Evolutionary conservation across 2,113 vertebrate genomes (phyloP).

Genomic region (Brachionichthys hirsutus): DNA sequence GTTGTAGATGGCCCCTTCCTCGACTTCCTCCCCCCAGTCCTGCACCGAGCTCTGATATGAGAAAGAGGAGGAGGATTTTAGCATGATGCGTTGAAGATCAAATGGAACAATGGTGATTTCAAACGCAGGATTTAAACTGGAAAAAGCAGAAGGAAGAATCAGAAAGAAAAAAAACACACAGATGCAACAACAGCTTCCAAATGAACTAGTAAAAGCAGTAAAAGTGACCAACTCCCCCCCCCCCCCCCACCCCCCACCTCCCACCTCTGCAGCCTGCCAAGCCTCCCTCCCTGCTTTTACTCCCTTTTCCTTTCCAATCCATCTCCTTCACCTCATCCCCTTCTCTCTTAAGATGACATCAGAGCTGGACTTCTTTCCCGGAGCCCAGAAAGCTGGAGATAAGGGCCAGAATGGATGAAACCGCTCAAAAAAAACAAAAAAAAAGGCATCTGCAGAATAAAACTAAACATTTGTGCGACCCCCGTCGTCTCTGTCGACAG

Average conservation of each 20-base stretch:
- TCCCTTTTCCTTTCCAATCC: constrained; percentile 60
- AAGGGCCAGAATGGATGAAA: constrained; percentile 36
- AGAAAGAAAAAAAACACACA: constrained; percentile 1
- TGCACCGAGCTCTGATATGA: constrained; percentile 88
- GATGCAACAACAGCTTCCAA: constrained; percentile 11
- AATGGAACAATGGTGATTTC: neutral
- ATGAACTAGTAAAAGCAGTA: constrained; percentile 31
- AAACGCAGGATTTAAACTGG: neutral
- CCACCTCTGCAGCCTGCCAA: constrained; percentile 49
- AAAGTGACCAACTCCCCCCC: constrained; percentile 50
- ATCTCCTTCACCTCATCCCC: constrained; percentile 47
- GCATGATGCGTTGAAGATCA: neutral
- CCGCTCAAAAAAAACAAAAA: no score
- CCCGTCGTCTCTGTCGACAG: neutral
- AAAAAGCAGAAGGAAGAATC: constrained; percentile 15
- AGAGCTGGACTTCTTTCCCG: constrained; percentile 43
- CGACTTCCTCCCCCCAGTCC: constrained; percentile 95
- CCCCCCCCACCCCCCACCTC: constrained; percentile 71
- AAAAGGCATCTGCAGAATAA: constrained; percentile 22
- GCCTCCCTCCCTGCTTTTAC: constrained; percentile 46
- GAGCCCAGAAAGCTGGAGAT: constrained; percentile 45
- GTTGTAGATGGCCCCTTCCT: constrained; percentile 94
- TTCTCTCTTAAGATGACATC: constrained; percentile 47
- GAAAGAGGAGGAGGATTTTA: neutral
- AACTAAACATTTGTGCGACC: constrained; percentile 11